Evolutionary conservation across 2,888 invertebrate genomes (phyloP), one percentile per base, ranked within the genome.

Genomic region (Nycteola revayana): DNA sequence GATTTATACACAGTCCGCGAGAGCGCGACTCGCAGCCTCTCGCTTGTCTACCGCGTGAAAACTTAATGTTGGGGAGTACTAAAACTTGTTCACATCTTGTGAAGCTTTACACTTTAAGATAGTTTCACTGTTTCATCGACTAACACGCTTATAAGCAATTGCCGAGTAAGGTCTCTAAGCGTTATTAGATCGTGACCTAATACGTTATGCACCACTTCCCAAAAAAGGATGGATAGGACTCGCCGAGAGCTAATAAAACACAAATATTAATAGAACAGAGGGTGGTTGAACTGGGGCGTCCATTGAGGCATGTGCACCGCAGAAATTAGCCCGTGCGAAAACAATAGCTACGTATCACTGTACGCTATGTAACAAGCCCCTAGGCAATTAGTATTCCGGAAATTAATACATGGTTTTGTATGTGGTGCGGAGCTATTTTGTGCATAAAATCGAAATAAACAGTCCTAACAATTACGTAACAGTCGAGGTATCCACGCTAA

Each of bases 51-150:
- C 36, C 41, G 52, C 61, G 69, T 76, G 69, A 73, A 78, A 80
- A 75, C 71, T 76, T 78, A 76, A 80, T 72, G 71, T 53, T 55
- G 42, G 55, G 48, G 58, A 77, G 74, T 65, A 67, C 64, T 72
- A 61, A 76, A 75, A 74, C 73, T 77, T 70, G 68, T 68, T 64
- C 59, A 59, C 60, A 39, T 36, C 43, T 39, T 28, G 34, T 24
- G 39, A 27, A 29, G 39, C 42, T 46, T 27, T 46, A 39, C 36
- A 38, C 34, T 43, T 32, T 36, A 36, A 39, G 32, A 29, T 36
- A 10, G 24, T 14, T 14, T 14, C 14, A 14, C 14, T 9, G 24
- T 14, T 14, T 14, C 14, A 14, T 5, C 10, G 32, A 37, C 36
- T 42, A 33, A 31, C 30, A 38, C 17, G 14, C 26, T 39, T 9